Conservation (phyloP, 2,888 invertebrate genomes). For the Nephrotoma guestfalica region DNA sequence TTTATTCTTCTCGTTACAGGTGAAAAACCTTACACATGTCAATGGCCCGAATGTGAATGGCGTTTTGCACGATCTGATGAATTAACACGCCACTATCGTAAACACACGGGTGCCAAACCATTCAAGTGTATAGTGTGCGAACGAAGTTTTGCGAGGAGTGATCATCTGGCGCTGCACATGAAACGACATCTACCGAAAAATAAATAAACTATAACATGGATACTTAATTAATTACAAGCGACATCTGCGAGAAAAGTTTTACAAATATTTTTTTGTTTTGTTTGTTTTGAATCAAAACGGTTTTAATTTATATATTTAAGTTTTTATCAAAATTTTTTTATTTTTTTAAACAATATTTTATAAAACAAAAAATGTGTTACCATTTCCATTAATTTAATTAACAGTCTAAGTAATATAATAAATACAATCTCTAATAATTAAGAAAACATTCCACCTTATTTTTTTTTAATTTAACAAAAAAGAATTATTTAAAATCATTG, state of each 20-base stretch:
- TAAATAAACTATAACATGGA: conserved; percentile 19
- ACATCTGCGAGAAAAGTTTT: background rate
- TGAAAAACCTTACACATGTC: conserved; percentile 95
- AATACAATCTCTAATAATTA: background rate
- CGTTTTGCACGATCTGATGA: conserved; percentile 92
- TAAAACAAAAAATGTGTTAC: background rate
- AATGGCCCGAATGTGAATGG: conserved; percentile 98
- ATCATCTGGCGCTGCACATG: conserved; percentile 93
- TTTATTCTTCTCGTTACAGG: conserved; percentile 43
- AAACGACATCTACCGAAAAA: conserved; percentile 87
- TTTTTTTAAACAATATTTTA: background rate
- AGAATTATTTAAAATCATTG: background rate
- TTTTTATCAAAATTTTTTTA: background rate
- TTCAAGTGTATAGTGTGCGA: conserved; percentile 94
- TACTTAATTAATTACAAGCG: background rate
- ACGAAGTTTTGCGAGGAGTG: conserved; percentile 86
- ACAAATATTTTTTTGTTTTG: background rate
- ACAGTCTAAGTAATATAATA: background rate
- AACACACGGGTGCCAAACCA: conserved; percentile 94
- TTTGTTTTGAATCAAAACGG: background rate
- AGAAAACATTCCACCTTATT: background rate
- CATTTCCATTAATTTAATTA: background rate
- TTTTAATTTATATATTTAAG: background rate
- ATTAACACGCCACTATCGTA: conserved; percentile 89
- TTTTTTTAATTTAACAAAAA: background rate